These are phyloP conservation scores for Neotoxoptera formosana DNA, from an alignment of 1,140 invertebrate species.

Conservation along the genomic window DNA sequence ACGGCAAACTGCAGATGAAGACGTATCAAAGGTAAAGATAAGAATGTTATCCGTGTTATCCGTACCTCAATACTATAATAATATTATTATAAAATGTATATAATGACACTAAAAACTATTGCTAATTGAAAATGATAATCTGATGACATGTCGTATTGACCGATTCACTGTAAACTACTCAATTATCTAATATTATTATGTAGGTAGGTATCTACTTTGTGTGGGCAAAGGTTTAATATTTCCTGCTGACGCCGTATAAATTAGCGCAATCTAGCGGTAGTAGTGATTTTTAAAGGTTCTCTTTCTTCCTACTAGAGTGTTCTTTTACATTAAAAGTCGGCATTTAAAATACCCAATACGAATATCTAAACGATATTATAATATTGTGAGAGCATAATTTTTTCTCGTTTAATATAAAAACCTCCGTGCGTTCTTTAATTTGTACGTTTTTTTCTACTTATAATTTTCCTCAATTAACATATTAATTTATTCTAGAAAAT, in stretches of 20 bases:
- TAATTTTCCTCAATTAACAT: neutral
- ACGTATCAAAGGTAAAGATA: no score
- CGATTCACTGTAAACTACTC: neutral
- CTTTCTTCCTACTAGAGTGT: neutral
- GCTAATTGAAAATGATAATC: neutral
- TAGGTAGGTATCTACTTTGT: neutral
- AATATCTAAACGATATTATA: neutral
- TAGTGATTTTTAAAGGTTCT: neutral
- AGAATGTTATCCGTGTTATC: no score
- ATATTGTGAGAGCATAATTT: neutral
- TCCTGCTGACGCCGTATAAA: neutral
- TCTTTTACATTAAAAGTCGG: neutral
- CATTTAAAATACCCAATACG: neutral
- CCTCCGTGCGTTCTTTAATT: neutral
- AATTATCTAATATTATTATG: no score
- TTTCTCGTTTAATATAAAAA: neutral
- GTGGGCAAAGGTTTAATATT: neutral
- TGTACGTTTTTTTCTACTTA: neutral
- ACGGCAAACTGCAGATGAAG: no score
- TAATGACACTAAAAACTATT: no score
- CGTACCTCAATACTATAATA: no score
- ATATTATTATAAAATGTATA: no score
- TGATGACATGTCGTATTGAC: neutral
- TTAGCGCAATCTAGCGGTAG: slow-evolving; percentile 16
- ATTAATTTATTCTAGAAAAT: neutral